phyloP scores from a whole-genome alignment of 2,888 invertebrate genomes.

The Notocelia uddmanniana region DNA sequence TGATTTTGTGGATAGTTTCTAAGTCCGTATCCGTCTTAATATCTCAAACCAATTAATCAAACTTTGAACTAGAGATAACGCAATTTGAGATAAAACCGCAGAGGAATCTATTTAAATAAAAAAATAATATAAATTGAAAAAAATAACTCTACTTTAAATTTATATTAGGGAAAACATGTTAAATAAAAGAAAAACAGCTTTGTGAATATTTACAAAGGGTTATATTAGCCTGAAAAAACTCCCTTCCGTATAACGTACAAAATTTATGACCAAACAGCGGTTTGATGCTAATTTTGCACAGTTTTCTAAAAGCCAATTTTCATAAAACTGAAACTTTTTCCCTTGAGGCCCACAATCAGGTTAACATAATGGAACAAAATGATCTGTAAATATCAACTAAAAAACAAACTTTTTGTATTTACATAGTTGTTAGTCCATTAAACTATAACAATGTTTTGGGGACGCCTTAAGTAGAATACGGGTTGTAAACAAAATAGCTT shows the following conservation, averaged over 20 bases:
- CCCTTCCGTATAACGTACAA: conserved; percentile 6
- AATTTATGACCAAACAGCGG: conserved; percentile 30
- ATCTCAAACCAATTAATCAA: background rate
- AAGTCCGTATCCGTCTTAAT: background rate
- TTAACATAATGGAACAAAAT: conserved; percentile 1
- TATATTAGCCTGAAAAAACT: conserved; percentile 25
- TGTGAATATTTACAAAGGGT: background rate
- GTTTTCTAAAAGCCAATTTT: background rate
- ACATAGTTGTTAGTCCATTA: background rate
- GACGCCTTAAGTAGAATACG: background rate
- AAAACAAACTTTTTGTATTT: background rate
- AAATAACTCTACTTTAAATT: background rate
- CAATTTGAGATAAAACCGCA: background rate
- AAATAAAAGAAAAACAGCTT: conserved; percentile 25
- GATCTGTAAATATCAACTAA: background rate
- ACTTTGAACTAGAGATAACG: background rate
- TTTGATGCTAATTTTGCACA: background rate
- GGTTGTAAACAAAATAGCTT: background rate
- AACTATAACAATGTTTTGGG: background rate
- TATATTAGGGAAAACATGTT: background rate
- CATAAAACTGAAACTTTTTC: background rate
- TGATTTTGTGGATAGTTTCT: background rate
- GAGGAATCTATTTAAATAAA: background rate
- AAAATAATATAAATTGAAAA: background rate
- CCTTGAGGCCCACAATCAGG: background rate